Conservation (phyloP, 2,797 vertebrate species). For the Pithecia hirsuta region DNA sequence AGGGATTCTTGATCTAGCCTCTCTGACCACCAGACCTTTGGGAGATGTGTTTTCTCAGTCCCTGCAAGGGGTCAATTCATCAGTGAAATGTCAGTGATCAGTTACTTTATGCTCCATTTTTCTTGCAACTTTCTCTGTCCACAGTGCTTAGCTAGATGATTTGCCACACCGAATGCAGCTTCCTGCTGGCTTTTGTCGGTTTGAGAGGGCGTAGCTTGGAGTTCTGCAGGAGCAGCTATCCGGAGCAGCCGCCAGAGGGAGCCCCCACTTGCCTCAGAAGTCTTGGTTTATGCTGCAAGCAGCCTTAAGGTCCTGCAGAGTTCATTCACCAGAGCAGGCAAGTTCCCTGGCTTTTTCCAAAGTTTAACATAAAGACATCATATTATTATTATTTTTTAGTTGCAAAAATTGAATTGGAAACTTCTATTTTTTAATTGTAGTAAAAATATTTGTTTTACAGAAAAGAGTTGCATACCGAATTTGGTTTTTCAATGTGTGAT, state of each 20-base stretch:
- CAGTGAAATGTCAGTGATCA: rapidly evolving
- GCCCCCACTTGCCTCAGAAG: background rate
- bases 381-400: too few relatives aligned
- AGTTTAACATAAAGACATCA: background rate
- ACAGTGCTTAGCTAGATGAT: rapidly evolving
- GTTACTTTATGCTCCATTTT: background rate
- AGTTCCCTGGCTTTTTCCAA: background rate
- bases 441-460: background rate
- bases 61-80: too few relatives aligned
- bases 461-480: too few relatives aligned
- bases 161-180: background rate
- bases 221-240: too few relatives aligned
- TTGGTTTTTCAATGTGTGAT: background rate
- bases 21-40: background rate
- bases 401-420: background rate
- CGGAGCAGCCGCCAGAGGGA: background rate
- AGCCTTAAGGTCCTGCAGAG: rapidly evolving
- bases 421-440: background rate
- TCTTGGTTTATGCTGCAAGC: background rate
- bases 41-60: background rate
- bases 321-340: too few relatives aligned
- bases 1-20: background rate
- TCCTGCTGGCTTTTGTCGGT: background rate
- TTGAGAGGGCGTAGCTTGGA: background rate
- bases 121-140: background rate